Base-by-base conservation (phyloP, 2,797 vertebrate species). In the Triplophysa bombifrons region DNA sequence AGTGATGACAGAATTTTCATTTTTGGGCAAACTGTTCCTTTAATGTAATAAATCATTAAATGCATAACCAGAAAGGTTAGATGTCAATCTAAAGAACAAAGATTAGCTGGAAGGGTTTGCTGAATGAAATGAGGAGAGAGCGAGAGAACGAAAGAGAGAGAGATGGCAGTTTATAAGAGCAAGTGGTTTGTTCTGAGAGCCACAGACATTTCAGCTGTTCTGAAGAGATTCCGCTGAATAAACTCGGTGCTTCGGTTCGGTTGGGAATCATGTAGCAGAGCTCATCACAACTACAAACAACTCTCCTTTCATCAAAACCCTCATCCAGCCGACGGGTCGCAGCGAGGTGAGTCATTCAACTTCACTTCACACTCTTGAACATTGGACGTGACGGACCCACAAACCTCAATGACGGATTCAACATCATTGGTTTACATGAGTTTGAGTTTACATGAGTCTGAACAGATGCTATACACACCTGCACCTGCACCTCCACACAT, bases 121-220 rank as follows among this genome's bases (percentile, higher is more conserved):
- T 46, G 60, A 61, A 50, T 58, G 38, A 66, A 50, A 76, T 44
- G 67, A 51, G 46, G 72, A 73, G 20, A 65, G 34, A 65, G 34
- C 38, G 34, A 56, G 65, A 4, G 38, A 22, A 53, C n/a, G 27
- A 50, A 20, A n/a, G 41, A 58, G 61, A 9, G 68, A 38, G 69
- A 53, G 22, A 46, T 70, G 41, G 16, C 65, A 7, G 41, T 51
- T 78, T 71, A 78, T 78, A 71, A 78, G 67, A 71, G 68, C 56
- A 53, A 51, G 61, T 53, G 19, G 20, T 50, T 65, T 75, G 46
- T 61, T 41, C 27, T 25, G 66, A 50, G 48, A 13, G 17, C 12
- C 44, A 27, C 66, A 63, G 22, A 53, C 46, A 41, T 30, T 65
- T 25, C 61, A 44, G 48, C 64, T 34, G 5, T 30, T 30, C 58